Evolutionary conservation across 1,140 invertebrate species (phyloP), one percentile per base, ranked within the genome.

Genomic region (Trichoplusia ni): DNA sequence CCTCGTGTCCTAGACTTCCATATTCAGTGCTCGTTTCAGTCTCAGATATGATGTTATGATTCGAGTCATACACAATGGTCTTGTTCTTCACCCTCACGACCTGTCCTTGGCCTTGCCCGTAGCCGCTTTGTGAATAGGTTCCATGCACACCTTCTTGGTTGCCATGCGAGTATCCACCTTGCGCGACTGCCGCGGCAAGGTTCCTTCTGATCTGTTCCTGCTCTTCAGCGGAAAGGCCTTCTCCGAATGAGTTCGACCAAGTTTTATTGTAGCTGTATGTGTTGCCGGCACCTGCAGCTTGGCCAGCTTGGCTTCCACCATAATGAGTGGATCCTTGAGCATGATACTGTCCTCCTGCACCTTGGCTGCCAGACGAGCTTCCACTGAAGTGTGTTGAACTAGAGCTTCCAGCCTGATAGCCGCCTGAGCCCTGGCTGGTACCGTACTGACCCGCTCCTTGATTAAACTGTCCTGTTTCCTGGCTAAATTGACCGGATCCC

Each of bases 1-100:
- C 89, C 71, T 90, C 89, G n/a, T 81, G 83, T 14, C 87, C 87
- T 31, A 88, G 73, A 0, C 71, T 75, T 49, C 78, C 79, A 53
- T 86, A 90, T 38, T 90, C 86, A 0, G 87, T 90, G 27, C 87
- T 90, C 1, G 76, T 81, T 40, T 90, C 87, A 11, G 71, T 69
- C 56, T 88, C 73, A 0, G 83, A 89, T 51, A 89, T 77, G 11
- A 89, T 74, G 19, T 84, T 90, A 56, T 86, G 79, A 11, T 86
- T 76, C 33, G 71, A 73, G 71, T 90, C 85, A 16, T 84, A 89
- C 5, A 83, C 13, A 19, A 84, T 72, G 0, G 83, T 86, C 51
- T 62, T 80, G 47, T 88, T 90, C 60, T 61, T 86, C 0, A 81
- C 69, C 27, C 67, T 66, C 0, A 84, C 77, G 1, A 89, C 37